A percentile compares a stretch with the other conserved stretches of the same genome.
phyloP scores from a whole-genome alignment of 30 jellyfish, hydroid and myxozoan species.

The Turritopsis dohrnii region DNA sequence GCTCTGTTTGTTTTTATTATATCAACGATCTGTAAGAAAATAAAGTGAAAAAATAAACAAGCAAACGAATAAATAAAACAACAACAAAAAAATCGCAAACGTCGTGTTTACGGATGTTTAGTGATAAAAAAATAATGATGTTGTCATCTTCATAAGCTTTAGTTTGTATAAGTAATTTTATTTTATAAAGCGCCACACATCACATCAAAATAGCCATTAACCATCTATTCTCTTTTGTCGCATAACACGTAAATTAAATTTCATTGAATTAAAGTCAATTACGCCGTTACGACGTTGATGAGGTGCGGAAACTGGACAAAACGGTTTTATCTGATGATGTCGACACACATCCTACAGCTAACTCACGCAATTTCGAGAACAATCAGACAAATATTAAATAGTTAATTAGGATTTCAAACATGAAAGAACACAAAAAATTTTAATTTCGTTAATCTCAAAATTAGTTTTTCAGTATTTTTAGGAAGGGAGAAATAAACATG shows the following conservation, averaged over 20 bases:
- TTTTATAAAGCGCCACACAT: background rate
- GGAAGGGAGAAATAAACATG: no score
- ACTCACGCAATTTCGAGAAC: no score
- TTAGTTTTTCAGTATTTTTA: no score
- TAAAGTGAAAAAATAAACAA: background rate
- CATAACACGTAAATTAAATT: no score
- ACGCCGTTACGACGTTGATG: background rate
- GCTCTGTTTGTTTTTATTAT: no score
- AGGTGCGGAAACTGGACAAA: background rate
- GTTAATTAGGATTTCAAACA: no score
- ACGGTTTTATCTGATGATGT: no score
- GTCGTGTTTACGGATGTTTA: background rate
- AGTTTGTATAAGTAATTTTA: no score
- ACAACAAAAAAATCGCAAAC: background rate
- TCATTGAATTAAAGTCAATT: background rate
- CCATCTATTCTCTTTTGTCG: background rate
- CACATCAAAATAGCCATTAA: background rate
- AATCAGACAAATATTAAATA: no score
- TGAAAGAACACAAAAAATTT: no score
- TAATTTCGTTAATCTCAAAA: no score
- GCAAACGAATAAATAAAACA: background rate
- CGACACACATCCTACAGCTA: no score
- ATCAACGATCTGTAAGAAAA: background rate
- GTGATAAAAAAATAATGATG: background rate
- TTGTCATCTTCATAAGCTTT: background rate